These are phyloP conservation scores for Karalla daura DNA, from an alignment of 2,797 vertebrate species.

Conservation along the genomic window DNA sequence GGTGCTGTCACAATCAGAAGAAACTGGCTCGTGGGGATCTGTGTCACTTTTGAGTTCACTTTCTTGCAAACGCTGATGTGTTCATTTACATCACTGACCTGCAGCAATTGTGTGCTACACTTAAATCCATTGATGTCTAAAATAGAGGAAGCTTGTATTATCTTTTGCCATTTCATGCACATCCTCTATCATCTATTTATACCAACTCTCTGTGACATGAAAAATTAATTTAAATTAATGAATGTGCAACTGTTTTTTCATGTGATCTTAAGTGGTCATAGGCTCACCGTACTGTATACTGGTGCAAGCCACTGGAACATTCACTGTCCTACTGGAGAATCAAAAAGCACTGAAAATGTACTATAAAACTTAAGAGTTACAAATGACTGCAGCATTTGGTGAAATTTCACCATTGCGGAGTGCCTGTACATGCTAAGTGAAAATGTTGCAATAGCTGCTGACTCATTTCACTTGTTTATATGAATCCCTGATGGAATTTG, in stretches of 20 bases:
- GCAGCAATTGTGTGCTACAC: no score
- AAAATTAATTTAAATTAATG: no score
- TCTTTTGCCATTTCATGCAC: not conserved
- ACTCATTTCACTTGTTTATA: not conserved
- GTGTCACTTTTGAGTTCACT: not conserved
- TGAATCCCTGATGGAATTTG: no score
- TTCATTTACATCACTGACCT: not conserved
- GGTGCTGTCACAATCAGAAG: not conserved
- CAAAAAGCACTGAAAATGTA: no score
- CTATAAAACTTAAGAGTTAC: not conserved
- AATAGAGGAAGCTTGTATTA: not conserved
- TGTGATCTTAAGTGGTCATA: no score
- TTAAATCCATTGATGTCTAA: no score
- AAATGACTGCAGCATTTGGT: not conserved
- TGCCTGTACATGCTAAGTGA: not conserved
- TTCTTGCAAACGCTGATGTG: not conserved
- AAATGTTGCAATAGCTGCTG: not conserved
- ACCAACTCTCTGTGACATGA: no score
- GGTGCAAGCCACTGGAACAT: no score
- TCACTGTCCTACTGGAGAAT: no score
- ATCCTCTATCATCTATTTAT: no score
- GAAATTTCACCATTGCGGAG: not conserved
- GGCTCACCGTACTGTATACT: no score
- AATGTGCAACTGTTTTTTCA: no score
- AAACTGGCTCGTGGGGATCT: not conserved